Base-by-base conservation (phyloP, 1,140 invertebrate species). In the Lycorma delicatula region DNA sequence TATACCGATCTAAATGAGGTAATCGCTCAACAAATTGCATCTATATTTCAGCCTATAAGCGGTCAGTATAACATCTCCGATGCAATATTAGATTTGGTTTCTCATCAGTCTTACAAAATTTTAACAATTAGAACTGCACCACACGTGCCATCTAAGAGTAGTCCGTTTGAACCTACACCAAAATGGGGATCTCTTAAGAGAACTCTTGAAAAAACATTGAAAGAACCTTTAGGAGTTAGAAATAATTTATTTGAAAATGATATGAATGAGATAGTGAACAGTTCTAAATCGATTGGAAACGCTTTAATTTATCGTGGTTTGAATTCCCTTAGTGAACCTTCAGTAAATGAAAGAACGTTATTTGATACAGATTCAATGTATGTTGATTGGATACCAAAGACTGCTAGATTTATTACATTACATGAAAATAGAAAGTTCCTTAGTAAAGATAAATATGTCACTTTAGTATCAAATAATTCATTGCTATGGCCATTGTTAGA, bases 91-190 rank as follows among this genome's bases (percentile, higher is more conserved):
- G 65, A 70, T 16, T 55, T 77, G 23, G 68, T 70, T 13, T 64
- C 73, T 1, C 75, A 79, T 67, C 73, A 76, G 1, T 65, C 58
- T 36, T 78, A 72, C 56, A 79, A 77, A 66, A 66, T 77, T 7
- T 66, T 72, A 12, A 72, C 67, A 7, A 71, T 80, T 18, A 73
- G 70, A 59, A 72, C 69, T 53, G 66, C 68, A 31, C 75, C 75
- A 7, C 65, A 73, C 49, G 41, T 71, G 47, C 26, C 64, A 16
- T 48, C 59, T 20, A 51, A 54, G 18, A 59, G 59, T 47, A 59
- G 58, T 3, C 61, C 62, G 11, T 75, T 70, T 55, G 75, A 77
- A 61, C 50, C 61, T 16, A 56, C 52, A 0, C 58, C 57, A 38
- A 72, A 66, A 4, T 78, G 72, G 74, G 53, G 63, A 47, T 27